Base-by-base conservation (phyloP, 2,888 invertebrate species). In the Dryadula phaetusa region DNA sequence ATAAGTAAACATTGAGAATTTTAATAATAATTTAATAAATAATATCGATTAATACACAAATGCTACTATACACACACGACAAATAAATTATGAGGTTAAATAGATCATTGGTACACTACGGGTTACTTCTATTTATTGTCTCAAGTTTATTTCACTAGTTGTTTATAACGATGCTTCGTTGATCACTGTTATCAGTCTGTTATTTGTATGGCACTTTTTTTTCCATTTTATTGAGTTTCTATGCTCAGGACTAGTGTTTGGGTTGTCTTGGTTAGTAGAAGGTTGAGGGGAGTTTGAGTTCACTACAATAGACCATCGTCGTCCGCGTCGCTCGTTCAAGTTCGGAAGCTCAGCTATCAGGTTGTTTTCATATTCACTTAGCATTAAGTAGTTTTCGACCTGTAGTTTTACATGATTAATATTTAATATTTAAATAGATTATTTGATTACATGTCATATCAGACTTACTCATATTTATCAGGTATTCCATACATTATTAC, bases 311-410 rank as follows among this genome's bases (percentile, higher is more conserved):
- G 96, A 96, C 96, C 96, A 96, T 54, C 96, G 93, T 52, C 96
- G 89, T 14, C 95, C 95, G 71, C 95, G 95, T 49, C 95, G 93
- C 82, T 96, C 96, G 86, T 95, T 94, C 77, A 96, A 91, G 76
- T 95, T 95, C 20, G 96, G 96, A 89, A 96, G 93, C 83, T 96
- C 96, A 1, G 96, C 96, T 79, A 96, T 96, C 68, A 97, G 88
- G 84, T 97, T 97, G 89, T 97, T 97, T 84, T 97, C 97, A 85
- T 96, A 97, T 85, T 97, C 97, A 78, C 96, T 96, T 72, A 97
- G 93, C 96, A 97, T 96, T 77, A 97, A 90, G 84, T 96, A 97
- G 89, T 97, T 96, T 85, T 97, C 97, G 73, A 97, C 95, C 93
- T 94, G 88, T n/a, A 16, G 20, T 14, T 22, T 25, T 14, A 3